phyloP scores from a whole-genome alignment of 1,140 invertebrate genomes.

The Drosophila eugracilis region DNA sequence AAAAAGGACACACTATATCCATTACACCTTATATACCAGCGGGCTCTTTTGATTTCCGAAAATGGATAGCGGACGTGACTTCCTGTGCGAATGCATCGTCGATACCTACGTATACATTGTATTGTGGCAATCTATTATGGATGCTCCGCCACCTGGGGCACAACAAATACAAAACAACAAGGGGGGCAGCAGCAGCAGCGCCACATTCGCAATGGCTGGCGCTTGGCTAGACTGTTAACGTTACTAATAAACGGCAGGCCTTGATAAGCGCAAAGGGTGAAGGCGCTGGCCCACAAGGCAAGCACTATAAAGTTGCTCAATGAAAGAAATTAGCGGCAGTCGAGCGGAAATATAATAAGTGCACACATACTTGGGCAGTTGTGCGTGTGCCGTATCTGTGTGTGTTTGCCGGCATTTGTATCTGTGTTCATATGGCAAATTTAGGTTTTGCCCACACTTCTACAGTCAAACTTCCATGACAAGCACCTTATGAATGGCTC shows the following conservation, averaged over 20 bases:
- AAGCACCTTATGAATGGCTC: not conserved
- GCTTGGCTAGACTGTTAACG: conserved; percentile 60
- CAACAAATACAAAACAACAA: conserved; percentile 17
- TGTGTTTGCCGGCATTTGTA: conserved; percentile 1
- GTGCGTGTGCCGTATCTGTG: conserved; percentile 11
- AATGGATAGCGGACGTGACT: conserved; percentile 71
- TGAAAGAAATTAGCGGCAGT: conserved; percentile 60
- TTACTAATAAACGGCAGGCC: conserved; percentile 54
- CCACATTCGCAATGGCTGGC: conserved; percentile 44
- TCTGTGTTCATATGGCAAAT: conserved; percentile 19
- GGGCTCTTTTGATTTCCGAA: conserved; percentile 65
- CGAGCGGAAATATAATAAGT: conserved; percentile 78
- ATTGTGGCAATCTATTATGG: conserved; percentile 52
- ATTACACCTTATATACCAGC: conserved; percentile 48
- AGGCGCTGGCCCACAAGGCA: conserved; percentile 21
- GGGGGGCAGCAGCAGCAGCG: conserved; percentile 2
- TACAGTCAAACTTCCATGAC: conserved; percentile 13
- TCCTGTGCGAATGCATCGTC: conserved; percentile 57
- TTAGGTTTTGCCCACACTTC: conserved; percentile 14
- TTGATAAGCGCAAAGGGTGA: conserved; percentile 61
- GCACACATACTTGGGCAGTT: conserved; percentile 15
- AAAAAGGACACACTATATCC: conserved; percentile 20
- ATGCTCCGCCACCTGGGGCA: conserved; percentile 61
- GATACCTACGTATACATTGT: conserved; percentile 37
- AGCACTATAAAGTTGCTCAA: conserved; percentile 60